Base-by-base conservation (phyloP, 2,797 vertebrate species). In the Myotis vivesi region DNA sequence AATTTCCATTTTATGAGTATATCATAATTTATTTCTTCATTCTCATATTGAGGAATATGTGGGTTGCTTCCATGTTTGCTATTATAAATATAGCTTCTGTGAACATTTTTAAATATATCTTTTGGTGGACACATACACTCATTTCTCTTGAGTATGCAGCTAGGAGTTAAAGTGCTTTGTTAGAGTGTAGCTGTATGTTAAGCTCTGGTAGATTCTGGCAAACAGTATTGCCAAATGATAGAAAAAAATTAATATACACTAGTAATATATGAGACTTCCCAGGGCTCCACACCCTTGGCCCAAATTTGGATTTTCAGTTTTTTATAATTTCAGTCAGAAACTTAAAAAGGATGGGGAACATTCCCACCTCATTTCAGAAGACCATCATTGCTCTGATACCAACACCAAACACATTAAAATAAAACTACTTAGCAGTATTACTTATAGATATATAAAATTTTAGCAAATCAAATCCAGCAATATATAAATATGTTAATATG, bases 21-120 rank as follows among this genome's bases (percentile, higher is more conserved):
- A 82, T 8, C 59, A 90, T 85, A 84, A 71, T 83, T 87, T 87
- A 66, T 83, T 96, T 95, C 53, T 86, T 25, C 23, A 68, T 68
- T 88, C 17, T 89, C 62, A 36, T 94, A 20, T 92, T 75, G 13
- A 84, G 41, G 16, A 94, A 66, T 44, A 62, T 36, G 76, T 87
- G 19, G 10, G 20, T 66, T 92, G 12, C 51, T 85, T 76, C 55
- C 44, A 85, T 46, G 69, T 71, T 75, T 95, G 41, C 38, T 83
- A 68, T 79, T 44, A 83, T 80, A 59, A 95, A 93, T 73, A 82
- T 68, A 79, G 28, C 33, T 73, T 82, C 59, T 86, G 89, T 3
- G 7, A 93, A 77, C 33, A 76, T 41, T 92, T 55, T 81, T 68
- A 22, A 87, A 87, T 11, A 72, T 64, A 82, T 8, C 22, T 53